A percentile compares a stretch with the other conserved stretches of the same genome.
These are phyloP conservation scores for Calameuta pallipes DNA, from an alignment of 2,888 invertebrate species.

Conservation along the genomic window DNA sequence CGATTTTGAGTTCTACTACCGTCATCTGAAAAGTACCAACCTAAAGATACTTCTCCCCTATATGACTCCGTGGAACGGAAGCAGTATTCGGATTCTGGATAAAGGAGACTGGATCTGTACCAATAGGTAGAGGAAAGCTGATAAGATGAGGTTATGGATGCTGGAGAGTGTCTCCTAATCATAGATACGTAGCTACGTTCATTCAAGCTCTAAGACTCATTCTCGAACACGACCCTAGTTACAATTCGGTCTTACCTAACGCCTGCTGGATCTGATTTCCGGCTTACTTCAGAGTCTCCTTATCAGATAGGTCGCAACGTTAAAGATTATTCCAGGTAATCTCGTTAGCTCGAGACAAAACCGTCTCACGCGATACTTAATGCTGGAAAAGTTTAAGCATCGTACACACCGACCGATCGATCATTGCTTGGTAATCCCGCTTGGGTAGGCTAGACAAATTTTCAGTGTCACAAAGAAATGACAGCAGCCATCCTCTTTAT, in stretches of 20 bases:
- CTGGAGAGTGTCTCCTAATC: not conserved
- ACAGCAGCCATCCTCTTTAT: not conserved
- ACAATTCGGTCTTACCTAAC: not conserved
- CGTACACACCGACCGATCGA: not conserved
- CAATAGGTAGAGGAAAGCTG: not conserved
- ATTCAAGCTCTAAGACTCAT: not conserved
- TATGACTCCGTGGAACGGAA: not conserved
- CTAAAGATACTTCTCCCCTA: not conserved
- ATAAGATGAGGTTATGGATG: not conserved
- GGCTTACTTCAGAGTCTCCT: not conserved
- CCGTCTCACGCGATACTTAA: not conserved
- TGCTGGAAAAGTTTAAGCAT: not conserved
- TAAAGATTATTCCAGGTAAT: not conserved
- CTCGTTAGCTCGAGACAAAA: not conserved
- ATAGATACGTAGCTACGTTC: not conserved
- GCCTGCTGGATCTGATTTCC: not conserved
- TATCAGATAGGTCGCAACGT: not conserved
- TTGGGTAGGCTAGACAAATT: not conserved
- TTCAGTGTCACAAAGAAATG: not conserved
- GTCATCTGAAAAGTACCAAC: not conserved
- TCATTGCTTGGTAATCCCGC: not conserved
- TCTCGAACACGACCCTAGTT: not conserved
- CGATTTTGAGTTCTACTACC: not conserved
- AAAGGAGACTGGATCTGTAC: not conserved
- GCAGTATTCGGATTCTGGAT: not conserved